phyloP scores from a whole-genome alignment of 2,113 vertebrate genomes.

The Vicugna pacos region DNA sequence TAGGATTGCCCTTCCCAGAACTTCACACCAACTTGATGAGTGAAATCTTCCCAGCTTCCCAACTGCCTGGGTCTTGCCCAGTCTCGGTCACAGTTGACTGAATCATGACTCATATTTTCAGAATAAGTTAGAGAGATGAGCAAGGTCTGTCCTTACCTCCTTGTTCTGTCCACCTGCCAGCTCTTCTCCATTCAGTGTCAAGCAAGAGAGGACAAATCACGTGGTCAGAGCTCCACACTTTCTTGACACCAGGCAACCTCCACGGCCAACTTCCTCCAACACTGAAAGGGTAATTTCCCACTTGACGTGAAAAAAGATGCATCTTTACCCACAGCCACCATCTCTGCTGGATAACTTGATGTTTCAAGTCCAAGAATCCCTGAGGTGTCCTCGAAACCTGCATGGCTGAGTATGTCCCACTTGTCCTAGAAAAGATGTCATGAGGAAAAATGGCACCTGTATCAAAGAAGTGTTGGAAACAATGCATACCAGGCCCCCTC shows the following conservation, averaged over 20 bases:
- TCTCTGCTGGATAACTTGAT: not conserved
- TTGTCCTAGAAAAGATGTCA: not conserved
- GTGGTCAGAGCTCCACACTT: not conserved
- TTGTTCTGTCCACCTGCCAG: not conserved
- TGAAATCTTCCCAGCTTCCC: not conserved
- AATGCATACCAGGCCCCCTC: not conserved
- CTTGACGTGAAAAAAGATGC: not conserved
- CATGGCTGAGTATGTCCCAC: not conserved
- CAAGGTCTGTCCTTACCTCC: not conserved
- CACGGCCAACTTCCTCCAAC: rapidly evolving
- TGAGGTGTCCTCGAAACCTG: not conserved
- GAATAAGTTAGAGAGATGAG: not conserved
- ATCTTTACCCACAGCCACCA: not conserved
- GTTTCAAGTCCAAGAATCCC: not conserved
- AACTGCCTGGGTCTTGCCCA: not conserved
- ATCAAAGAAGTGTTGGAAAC: not conserved
- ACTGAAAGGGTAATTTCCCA: not conserved
- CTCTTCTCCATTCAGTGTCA: not conserved
- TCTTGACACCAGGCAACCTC: not conserved
- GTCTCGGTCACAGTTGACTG: not conserved
- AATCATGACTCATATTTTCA: not conserved
- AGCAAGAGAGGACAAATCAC: not conserved
- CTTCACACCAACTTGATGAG: not conserved
- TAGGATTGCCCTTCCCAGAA: not conserved
- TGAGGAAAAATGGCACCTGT: not conserved